Conservation (phyloP, 2,797 vertebrate species). For the Ctenopoma multispine region DNA sequence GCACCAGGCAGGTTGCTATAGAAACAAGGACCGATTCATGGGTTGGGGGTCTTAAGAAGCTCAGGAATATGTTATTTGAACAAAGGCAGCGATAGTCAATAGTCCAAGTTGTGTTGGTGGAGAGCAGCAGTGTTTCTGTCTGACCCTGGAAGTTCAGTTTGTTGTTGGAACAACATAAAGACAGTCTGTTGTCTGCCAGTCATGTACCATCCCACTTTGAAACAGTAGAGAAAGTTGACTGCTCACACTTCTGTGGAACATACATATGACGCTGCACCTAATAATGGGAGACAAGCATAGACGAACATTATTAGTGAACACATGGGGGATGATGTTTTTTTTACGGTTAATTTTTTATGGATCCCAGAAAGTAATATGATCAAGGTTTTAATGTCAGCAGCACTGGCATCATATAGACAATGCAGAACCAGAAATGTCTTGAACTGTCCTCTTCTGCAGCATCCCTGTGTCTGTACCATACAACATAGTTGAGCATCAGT, state of each 20-base stretch:
- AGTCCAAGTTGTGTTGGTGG: slow-evolving; percentile 47
- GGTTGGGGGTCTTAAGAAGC: slow-evolving; percentile 44
- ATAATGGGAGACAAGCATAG: slow-evolving; percentile 32
- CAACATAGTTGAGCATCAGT: background rate
- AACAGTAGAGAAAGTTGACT: slow-evolving; percentile 40
- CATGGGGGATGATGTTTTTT: slow-evolving; percentile 27
- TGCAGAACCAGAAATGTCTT: slow-evolving; percentile 43
- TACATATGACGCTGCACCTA: slow-evolving; percentile 31
- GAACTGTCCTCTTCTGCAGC: background rate
- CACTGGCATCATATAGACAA: slow-evolving; percentile 35
- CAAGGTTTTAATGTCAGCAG: slow-evolving; percentile 59
- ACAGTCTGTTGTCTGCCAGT: slow-evolving; percentile 49
- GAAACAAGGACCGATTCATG: slow-evolving; percentile 65
- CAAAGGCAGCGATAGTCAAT: slow-evolving; percentile 45
- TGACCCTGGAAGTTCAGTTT: slow-evolving; percentile 38
- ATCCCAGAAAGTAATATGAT: slow-evolving; percentile 56
- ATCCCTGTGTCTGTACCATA: slow-evolving; percentile 2
- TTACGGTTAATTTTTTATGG: slow-evolving; percentile 19
- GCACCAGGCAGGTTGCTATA: slow-evolving; percentile 58
- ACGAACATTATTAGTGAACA: slow-evolving; percentile 35
- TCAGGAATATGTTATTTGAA: slow-evolving; percentile 36
- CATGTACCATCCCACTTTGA: slow-evolving; percentile 42
- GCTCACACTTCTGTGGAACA: slow-evolving; percentile 40
- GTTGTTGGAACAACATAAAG: slow-evolving; percentile 45
- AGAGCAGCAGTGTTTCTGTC: slow-evolving; percentile 39